Evolutionary conservation across 2,113 vertebrate species (phyloP).

Genomic region (Myotis davidii): DNA sequence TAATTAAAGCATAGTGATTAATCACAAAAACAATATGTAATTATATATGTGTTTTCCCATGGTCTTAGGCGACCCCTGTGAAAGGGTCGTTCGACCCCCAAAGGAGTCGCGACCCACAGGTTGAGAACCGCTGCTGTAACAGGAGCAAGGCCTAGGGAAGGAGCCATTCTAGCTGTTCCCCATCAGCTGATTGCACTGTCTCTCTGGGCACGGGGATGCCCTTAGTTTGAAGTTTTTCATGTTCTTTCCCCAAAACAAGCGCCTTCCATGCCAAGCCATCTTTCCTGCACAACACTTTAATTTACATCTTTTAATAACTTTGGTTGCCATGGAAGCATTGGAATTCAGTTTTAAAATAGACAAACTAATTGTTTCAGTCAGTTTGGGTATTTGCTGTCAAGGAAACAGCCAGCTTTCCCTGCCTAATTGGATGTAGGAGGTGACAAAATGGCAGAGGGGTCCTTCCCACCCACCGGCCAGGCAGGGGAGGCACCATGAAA

Average conservation of each 20-base stretch:
- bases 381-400: slow-evolving; percentile 81
- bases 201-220: background rate
- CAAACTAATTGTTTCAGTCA: slow-evolving; percentile 82
- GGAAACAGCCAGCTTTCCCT: slow-evolving; percentile 75
- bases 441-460: slow-evolving; percentile 13
- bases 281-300: slow-evolving; percentile 72
- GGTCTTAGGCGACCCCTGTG: no score
- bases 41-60: no score
- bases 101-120: no score
- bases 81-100: no score
- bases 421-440: slow-evolving; percentile 46
- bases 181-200: background rate
- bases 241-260: slow-evolving; percentile 56
- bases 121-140: background rate
- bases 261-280: slow-evolving; percentile 61
- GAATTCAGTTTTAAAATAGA: slow-evolving; percentile 82
- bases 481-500: background rate
- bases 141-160: fast-evolving
- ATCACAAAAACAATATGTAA: no score
- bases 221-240: slow-evolving; percentile 18
- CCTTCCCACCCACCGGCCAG: background rate
- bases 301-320: slow-evolving; percentile 80
- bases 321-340: slow-evolving; percentile 81
- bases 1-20: no score
- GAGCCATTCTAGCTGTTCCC: background rate